Conservation (phyloP, 2,888 invertebrate species). For the Heteromurus nitidus region DNA sequence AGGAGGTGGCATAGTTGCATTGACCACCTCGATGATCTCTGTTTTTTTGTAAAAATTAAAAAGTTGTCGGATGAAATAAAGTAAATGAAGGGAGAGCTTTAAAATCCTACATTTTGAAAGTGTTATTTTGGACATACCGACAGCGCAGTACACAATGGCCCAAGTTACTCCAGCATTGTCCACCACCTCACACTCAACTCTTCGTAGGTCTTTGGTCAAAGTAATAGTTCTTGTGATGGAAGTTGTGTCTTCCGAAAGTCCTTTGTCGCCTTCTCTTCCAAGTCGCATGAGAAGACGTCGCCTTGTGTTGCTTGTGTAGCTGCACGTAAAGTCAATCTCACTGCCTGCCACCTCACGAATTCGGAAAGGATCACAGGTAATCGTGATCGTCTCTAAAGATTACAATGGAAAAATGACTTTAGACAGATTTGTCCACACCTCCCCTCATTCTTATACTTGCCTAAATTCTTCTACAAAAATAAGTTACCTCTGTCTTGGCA, state of each 20-base stretch:
- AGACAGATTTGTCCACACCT: too few species aligned
- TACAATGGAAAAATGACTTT: slow-evolving; percentile 3
- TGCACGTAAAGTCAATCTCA: slow-evolving; percentile 62
- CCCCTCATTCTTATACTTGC: too few species aligned
- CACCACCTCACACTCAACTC: slow-evolving; percentile 54
- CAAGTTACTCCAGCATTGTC: slow-evolving; percentile 37
- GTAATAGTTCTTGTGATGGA: slow-evolving; percentile 38
- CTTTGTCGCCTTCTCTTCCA: slow-evolving; percentile 27
- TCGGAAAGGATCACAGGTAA: slow-evolving; percentile 68
- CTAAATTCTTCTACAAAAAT: too few species aligned
- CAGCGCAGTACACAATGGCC: slow-evolving; percentile 56
- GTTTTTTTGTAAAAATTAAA: neutral
- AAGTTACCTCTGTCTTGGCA: slow-evolving; percentile 67
- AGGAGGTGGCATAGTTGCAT: slow-evolving; percentile 33
- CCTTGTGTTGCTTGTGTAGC: slow-evolving; percentile 58
- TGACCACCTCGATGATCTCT: neutral
- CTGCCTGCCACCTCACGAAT: slow-evolving; percentile 60
- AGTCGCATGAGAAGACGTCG: slow-evolving; percentile 49
- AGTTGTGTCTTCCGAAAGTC: slow-evolving; percentile 23
- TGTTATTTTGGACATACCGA: slow-evolving; percentile 37
- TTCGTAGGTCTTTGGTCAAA: slow-evolving; percentile 6
- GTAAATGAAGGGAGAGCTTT: neutral
- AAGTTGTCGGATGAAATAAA: neutral
- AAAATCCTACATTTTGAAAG: neutral
- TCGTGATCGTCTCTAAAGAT: slow-evolving; percentile 61